phyloP scores from a whole-genome alignment of 2,888 invertebrate species.

The Antitype chi region DNA sequence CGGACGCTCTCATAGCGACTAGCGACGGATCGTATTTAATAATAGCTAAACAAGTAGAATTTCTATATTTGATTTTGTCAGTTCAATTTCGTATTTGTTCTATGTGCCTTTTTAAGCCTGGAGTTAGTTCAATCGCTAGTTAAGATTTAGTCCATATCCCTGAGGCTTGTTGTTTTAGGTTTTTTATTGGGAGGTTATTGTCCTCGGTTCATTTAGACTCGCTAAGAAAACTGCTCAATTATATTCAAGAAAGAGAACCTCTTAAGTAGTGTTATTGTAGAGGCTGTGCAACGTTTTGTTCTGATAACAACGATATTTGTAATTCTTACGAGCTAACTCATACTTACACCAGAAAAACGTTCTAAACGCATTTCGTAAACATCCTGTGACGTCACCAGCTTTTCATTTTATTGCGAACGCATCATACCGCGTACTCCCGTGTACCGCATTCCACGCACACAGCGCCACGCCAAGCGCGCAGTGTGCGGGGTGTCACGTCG shows the following conservation, averaged over 20 bases:
- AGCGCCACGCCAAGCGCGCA: slow-evolving; percentile 7
- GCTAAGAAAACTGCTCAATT: neutral
- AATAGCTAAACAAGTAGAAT: slow-evolving; percentile 69
- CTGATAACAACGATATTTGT: neutral
- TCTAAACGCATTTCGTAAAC: slow-evolving; percentile 55
- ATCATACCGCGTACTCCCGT: slow-evolving; percentile 71
- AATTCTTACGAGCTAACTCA: slow-evolving; percentile 28
- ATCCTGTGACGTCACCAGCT: slow-evolving; percentile 75
- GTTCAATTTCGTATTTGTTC: slow-evolving; percentile 38
- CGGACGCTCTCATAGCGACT: slow-evolving; percentile 46
- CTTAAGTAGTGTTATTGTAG: neutral
- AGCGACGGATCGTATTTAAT: slow-evolving; percentile 66
- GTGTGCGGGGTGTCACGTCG: slow-evolving; percentile 75
- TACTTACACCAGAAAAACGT: slow-evolving; percentile 45
- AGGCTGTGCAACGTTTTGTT: neutral
- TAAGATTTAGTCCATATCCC: neutral
- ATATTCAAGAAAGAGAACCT: neutral
- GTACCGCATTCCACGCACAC: slow-evolving; percentile 82
- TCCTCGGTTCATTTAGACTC: slow-evolving; percentile 1
- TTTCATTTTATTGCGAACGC: slow-evolving; percentile 71
- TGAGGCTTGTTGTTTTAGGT: slow-evolving; percentile 10
- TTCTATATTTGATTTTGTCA: slow-evolving; percentile 64
- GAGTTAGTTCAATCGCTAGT: neutral
- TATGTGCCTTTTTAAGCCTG: slow-evolving; percentile 15
- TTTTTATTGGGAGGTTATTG: slow-evolving; percentile 22